Percentiles rank a stretch among this genome's conserved stretches.
phyloP scores from a whole-genome alignment of 2,888 invertebrate genomes.

The Amphipyra tragopoginis region DNA sequence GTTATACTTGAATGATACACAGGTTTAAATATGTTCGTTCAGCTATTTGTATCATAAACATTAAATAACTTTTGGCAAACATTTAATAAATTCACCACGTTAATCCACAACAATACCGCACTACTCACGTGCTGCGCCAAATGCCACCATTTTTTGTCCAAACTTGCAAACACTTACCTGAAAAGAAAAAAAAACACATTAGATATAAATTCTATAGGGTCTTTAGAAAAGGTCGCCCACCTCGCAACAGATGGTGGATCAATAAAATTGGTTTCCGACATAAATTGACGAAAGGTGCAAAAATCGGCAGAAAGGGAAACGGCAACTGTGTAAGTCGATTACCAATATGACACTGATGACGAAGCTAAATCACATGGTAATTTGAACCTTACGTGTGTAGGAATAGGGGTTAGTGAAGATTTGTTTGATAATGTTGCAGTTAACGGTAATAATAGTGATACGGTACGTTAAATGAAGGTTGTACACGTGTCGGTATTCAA shows the following conservation, averaged over 20 bases:
- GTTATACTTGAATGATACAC: no score
- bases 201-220: conserved; percentile 74
- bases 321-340: conserved; percentile 73
- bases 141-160: conserved; percentile 63
- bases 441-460: conserved; percentile 74
- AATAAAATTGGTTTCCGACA: conserved; percentile 76
- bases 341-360: conserved; percentile 55
- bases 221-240: conserved; percentile 77
- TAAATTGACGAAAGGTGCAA: conserved; percentile 77
- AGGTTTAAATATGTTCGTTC: no score
- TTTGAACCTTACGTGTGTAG: conserved; percentile 50
- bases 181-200: conserved; percentile 76
- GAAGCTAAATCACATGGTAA: conserved; percentile 27
- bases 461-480: conserved; percentile 64
- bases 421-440: conserved; percentile 45
- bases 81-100: conserved; percentile 34
- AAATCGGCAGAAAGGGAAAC: conserved; percentile 77
- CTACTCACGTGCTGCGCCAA: conserved; percentile 70
- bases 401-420: conserved; percentile 35
- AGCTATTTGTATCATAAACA: no score
- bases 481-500: conserved; percentile 64
- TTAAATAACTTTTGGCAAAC: conserved; percentile 17
- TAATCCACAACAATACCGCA: conserved; percentile 56
- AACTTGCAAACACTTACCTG: conserved; percentile 78
- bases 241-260: conserved; percentile 77